Evolutionary conservation across 2,888 invertebrate species (phyloP).

Genomic region (Oscheius myriophilus): DNA sequence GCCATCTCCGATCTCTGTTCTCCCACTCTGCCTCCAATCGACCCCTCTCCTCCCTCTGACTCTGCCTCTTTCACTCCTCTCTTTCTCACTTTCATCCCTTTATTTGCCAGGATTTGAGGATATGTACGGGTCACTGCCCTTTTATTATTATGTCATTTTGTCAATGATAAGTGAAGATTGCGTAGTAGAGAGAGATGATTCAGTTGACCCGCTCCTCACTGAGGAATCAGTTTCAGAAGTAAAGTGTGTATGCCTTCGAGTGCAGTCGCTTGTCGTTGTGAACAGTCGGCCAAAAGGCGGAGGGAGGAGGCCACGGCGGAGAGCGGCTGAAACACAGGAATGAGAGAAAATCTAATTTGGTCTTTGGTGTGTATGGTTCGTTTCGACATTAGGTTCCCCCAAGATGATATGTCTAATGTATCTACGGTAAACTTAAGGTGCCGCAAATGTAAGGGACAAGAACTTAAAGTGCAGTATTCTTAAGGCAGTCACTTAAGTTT

Average conservation of each 20-base stretch:
- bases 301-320: conserved; percentile 19
- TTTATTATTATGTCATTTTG: neutral
- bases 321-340: conserved; percentile 9
- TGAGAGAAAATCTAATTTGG: no score
- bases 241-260: conserved; percentile 22
- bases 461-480: no score
- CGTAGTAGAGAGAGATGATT: neutral
- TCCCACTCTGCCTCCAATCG: conserved; percentile 1
- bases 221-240: conserved; percentile 10
- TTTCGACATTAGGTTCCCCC: no score
- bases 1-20: conserved; percentile 3
- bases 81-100: conserved; percentile 2
- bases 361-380: no score
- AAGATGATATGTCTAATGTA: no score
- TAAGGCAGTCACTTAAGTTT: no score
- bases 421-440: no score
- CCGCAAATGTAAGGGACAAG: no score
- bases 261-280: conserved; percentile 1
- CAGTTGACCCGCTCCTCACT: conserved; percentile 3
- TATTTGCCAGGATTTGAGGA: neutral
- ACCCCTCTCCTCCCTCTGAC: neutral
- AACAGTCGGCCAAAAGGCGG: neutral
- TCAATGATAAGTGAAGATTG: neutral
- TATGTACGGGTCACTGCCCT: neutral
- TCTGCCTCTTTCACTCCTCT: neutral